Base-by-base conservation (phyloP, 1,140 invertebrate species). In the Trichomalopsis sarcophagae region DNA sequence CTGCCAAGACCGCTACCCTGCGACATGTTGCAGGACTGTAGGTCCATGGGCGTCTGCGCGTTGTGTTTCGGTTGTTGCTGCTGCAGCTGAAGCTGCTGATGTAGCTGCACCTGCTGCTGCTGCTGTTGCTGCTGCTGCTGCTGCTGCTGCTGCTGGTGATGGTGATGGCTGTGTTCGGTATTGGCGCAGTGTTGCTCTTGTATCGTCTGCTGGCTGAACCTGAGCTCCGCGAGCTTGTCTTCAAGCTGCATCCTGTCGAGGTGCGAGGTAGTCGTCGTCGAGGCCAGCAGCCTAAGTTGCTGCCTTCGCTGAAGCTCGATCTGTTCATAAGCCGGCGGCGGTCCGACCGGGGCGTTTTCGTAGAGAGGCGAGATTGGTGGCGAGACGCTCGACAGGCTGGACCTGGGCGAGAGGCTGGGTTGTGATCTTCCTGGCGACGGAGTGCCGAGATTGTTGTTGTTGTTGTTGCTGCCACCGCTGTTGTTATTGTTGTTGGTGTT, bases 331-430 rank as follows among this genome's bases (percentile, higher is more conserved):
- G 96, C 94, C 0, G 96, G 95, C 2, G 95, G 94, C 7, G 95
- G 93, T 82, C 94, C 94, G 66, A 94, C 94, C 1, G 94, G 92
- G 6, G 94, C 92, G 83, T 95, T 95, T 78, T 95, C 95, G 88
- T 95, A 95, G 87, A 96, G 94, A 0, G 97, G 96, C 17, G 96
- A 97, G 2, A 96, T 95, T 1, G 97, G 96, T n/a, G 97, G 97
- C 88, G 96, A 96, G 44, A 97, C 96, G 76, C 97, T 97, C 14
- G 97, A 97, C 14, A 98, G 91, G 84, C 97, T 97, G 89, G 97
- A 98, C 87, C 97, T 94, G 0, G 97, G 97, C 5, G 97, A 97
- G 11, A 97, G 89, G 40, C 96, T 96, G 0, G 95, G 94, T 92
- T 96, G 95, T 0, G 95, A 95, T 84, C 94, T 91, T 5, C 93